Evolutionary conservation across 1,140 invertebrate species (phyloP), one percentile per base, ranked within the genome.

Genomic region (Temnothorax curvispinosus): DNA sequence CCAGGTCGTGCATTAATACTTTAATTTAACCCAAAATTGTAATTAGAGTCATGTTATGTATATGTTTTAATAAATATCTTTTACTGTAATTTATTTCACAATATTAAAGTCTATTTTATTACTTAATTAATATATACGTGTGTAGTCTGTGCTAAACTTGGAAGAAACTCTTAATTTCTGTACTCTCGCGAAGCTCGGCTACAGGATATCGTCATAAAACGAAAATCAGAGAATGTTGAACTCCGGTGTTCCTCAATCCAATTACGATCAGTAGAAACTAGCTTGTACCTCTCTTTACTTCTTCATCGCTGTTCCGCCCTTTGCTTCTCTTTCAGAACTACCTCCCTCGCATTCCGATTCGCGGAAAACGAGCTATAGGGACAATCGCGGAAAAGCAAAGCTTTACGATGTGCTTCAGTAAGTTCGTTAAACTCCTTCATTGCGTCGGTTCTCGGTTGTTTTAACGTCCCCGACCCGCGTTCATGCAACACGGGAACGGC

Each of bases 361-460:
- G 77, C 44, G 38, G 62, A 65, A 27, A 50, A 80, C 72, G 80
- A 84, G 38, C 62, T 32, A 64, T 32, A 64, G 80, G 75, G 58
- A 90, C 81, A 90, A 90, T 90, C 88, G 82, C 50, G 54, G 52
- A 32, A 85, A 58, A 87, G 81, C 47, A 47, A 56, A 87, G 71
- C 84, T 91, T 90, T 88, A 91, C 84, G 90, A 90, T 44, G 67
- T 76, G 82, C 84, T 91, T 88, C 82, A 67, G 54, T 65, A 76
- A 87, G 90, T 91, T 91, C 89, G 90, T 91, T 90, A 90, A 87
- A 90, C 62, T 80, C 58, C 85, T 81, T 74, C 76, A 35, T 86
- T 72, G 88, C 88, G 62, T 64, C 86, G 87, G 18, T 77, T 35
- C 47, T 8, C 41, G 60, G 38, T 56, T 87, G 80, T 85, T 89